phyloP scores from a whole-genome alignment of 2,888 invertebrate species.

The Mimachlamys varia region DNA sequence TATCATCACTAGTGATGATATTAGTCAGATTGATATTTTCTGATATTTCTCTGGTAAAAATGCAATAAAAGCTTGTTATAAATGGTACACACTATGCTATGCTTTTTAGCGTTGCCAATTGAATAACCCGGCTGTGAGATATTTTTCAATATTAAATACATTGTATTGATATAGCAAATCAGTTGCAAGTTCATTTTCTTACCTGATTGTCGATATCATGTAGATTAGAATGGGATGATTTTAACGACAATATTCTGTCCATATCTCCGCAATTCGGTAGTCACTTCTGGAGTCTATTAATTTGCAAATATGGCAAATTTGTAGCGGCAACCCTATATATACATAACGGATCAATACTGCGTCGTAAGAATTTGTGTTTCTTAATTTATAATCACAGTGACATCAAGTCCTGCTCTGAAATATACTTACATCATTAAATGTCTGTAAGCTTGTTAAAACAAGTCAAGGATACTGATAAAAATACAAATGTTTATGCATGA shows the following conservation, averaged over 20 bases:
- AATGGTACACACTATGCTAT: too few relatives aligned
- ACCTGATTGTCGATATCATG: neutral
- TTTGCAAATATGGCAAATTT: neutral
- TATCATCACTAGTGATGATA: too few relatives aligned
- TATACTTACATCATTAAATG: neutral
- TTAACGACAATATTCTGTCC: neutral
- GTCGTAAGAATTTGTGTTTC: neutral
- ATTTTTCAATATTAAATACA: too few relatives aligned
- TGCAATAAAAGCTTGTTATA: too few relatives aligned
- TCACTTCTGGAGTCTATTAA: neutral
- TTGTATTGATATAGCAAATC: too few relatives aligned
- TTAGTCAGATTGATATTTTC: too few relatives aligned
- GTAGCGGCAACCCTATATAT: neutral
- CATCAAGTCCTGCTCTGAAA: neutral
- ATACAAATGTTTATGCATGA: too few relatives aligned
- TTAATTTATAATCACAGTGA: neutral
- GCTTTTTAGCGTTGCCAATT: too few relatives aligned
- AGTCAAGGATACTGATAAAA: too few relatives aligned
- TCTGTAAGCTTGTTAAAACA: neutral
- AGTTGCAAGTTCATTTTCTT: neutral
- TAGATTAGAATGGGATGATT: neutral
- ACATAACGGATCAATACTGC: neutral
- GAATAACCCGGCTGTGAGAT: too few relatives aligned
- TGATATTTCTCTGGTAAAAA: too few relatives aligned
- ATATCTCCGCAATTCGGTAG: neutral